Conservation (phyloP, 53 echinoderm and acorn worm genomes). For the Zoroaster sp. region DNA sequence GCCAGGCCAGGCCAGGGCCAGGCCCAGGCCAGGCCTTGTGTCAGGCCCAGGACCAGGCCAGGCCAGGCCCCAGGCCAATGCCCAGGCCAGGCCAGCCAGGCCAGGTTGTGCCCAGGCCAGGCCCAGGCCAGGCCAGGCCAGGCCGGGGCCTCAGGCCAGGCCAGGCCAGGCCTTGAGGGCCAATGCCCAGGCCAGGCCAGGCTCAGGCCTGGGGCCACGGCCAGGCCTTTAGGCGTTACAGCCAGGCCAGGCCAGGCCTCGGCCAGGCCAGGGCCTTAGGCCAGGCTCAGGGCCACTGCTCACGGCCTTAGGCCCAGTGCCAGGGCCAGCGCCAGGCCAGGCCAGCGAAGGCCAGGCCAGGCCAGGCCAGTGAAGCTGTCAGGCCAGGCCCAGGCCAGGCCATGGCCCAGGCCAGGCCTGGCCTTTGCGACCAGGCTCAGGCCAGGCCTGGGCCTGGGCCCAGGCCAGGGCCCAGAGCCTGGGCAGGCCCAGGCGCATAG, state of each 20-base stretch:
- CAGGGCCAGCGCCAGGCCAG: conserved; percentile 10
- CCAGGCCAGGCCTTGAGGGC: conserved; percentile 31
- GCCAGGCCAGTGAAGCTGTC: conserved; percentile 8
- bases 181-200: conserved; percentile 28
- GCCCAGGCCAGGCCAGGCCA: conserved; percentile 20
- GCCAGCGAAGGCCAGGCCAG: conserved; percentile 25
- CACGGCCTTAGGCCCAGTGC: background rate
- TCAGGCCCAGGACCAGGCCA: conserved; percentile 18
- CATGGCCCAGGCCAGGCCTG: conserved; percentile 12
- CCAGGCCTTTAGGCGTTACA: background rate
- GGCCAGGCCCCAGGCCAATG: conserved; percentile 29
- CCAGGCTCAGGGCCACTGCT: background rate
- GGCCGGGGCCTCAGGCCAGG: conserved; percentile 15
- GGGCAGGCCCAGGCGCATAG: background rate
- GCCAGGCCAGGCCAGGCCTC: conserved; percentile 33
- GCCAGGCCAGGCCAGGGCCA: background rate
- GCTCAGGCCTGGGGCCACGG: conserved; percentile 6
- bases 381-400: conserved; percentile 7
- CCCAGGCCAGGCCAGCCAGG: background rate
- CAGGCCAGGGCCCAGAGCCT: conserved; percentile 3
- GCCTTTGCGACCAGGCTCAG: conserved; percentile 11
- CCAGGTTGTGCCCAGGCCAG: background rate
- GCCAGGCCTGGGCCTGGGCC: conserved; percentile 8
- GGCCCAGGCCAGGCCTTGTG: background rate
- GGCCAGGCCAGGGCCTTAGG: conserved; percentile 13